phyloP scores from a whole-genome alignment of 2,888 invertebrate genomes.

The Harpagoxenus sublaevis region DNA sequence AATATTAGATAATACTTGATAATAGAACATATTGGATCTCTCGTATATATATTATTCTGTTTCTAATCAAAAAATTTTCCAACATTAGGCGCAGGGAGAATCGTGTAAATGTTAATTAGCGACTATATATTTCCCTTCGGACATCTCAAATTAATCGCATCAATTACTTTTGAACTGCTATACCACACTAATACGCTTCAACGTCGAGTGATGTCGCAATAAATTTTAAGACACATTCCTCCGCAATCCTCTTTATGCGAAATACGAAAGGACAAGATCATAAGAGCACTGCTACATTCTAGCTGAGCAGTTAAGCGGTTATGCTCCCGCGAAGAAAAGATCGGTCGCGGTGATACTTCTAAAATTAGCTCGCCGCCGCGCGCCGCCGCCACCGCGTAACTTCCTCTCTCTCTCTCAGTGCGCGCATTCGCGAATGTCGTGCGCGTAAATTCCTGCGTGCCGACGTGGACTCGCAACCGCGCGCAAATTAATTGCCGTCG shows the following conservation, averaged over 20 bases:
- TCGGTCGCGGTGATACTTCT: constrained; percentile 71
- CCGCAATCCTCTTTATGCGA: constrained; percentile 17
- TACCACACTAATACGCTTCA: neutral
- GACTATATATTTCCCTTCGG: neutral
- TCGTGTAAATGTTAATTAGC: constrained; percentile 11
- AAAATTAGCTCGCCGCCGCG: constrained; percentile 72
- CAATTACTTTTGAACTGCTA: constrained; percentile 9
- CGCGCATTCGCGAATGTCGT: constrained; percentile 42
- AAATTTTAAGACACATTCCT: constrained; percentile 24
- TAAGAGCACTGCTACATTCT: constrained; percentile 35
- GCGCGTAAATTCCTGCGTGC: constrained; percentile 55
- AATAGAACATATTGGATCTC: neutral
- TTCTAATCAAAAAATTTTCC: neutral
- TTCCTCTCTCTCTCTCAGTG: constrained; percentile 61
- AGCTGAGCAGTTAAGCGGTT: constrained; percentile 34
- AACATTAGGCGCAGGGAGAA: neutral
- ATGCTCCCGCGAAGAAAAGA: constrained; percentile 53
- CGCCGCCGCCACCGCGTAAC: constrained; percentile 71
- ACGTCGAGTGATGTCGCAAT: neutral
- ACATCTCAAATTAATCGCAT: neutral
- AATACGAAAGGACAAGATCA: constrained; percentile 41
- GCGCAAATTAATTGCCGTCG: constrained; percentile 49
- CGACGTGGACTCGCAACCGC: constrained; percentile 50
- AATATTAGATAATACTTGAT: neutral
- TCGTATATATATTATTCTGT: neutral